phyloP scores from a whole-genome alignment of 2,888 invertebrate species.

The Mythimna impura region DNA sequence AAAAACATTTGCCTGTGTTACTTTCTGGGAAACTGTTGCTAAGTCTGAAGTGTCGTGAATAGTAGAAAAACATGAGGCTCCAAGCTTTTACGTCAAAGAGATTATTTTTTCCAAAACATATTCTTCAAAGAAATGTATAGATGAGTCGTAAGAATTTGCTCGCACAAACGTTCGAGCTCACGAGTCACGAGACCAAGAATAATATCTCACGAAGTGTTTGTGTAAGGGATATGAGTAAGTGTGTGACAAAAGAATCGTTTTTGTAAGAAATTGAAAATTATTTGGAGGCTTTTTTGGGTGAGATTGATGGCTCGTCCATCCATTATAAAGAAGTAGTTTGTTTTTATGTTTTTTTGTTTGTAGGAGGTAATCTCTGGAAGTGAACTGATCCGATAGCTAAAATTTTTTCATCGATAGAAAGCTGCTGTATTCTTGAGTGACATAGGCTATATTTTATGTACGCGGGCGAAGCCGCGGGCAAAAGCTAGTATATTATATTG shows the following conservation, averaged over 20 bases:
- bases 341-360: too few relatives aligned
- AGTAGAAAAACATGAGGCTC: neutral
- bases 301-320: slow-evolving; percentile 37
- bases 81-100: neutral
- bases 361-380: too few relatives aligned
- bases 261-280: slow-evolving; percentile 46
- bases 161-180: slow-evolving; percentile 19
- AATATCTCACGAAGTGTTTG: slow-evolving; percentile 49
- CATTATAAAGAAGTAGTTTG: neutral
- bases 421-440: too few relatives aligned
- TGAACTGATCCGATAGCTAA: too few relatives aligned
- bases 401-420: too few relatives aligned
- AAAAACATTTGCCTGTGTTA: neutral
- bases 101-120: slow-evolving; percentile 8
- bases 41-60: neutral
- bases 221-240: slow-evolving; percentile 42
- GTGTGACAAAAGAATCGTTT: slow-evolving; percentile 41
- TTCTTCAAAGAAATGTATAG: neutral
- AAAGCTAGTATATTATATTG: slow-evolving; percentile 14
- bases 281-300: slow-evolving; percentile 19
- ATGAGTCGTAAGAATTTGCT: neutral
- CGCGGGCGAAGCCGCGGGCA: too few relatives aligned
- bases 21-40: neutral
- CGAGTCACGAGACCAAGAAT: slow-evolving; percentile 28
- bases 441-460: too few relatives aligned